Evolutionary conservation across 2,113 vertebrate genomes (phyloP).

Genomic region (Physeter macrocephalus): DNA sequence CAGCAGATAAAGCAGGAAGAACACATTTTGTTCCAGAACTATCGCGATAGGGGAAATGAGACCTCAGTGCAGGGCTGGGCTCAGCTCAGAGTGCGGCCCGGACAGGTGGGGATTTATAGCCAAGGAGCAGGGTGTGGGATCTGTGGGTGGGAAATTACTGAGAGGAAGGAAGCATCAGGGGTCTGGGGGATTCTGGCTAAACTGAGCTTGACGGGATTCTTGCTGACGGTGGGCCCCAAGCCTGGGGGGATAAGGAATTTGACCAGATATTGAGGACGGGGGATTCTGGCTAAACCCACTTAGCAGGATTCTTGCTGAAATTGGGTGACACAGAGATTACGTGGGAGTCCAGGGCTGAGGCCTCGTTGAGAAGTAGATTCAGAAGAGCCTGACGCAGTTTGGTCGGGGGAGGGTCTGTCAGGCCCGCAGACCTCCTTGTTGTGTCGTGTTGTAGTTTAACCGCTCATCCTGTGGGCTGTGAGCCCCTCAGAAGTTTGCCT

Average conservation of each 20-base stretch:
- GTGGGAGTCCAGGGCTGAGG: fast-evolving
- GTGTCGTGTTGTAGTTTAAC: fast-evolving
- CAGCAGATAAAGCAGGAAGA: fast-evolving
- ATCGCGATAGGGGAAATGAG: fast-evolving
- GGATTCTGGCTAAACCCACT: not conserved
- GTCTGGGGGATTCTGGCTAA: not conserved
- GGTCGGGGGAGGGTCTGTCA: no score
- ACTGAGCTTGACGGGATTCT: not conserved
- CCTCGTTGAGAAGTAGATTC: not conserved
- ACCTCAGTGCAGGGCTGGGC: no score
- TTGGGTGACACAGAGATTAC: not conserved
- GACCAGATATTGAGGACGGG: not conserved
- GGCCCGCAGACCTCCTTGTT: not conserved
- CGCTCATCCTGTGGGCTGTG: not conserved
- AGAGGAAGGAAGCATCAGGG: not conserved
- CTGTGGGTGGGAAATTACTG: fast-evolving
- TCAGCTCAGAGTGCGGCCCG: fast-evolving
- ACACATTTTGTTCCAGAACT: not conserved
- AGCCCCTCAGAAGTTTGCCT: not conserved
- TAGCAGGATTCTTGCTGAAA: not conserved
- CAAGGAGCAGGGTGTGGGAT: not conserved
- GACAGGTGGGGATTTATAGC: fast-evolving
- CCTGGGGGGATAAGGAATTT: not conserved
- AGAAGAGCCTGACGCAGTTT: not conserved
- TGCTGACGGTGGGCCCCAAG: not conserved